A percentile compares a stretch with the other conserved stretches of the same genome.
Evolutionary conservation across 2,797 vertebrate species (phyloP).

Genomic region (Poeciliopsis turneri): DNA sequence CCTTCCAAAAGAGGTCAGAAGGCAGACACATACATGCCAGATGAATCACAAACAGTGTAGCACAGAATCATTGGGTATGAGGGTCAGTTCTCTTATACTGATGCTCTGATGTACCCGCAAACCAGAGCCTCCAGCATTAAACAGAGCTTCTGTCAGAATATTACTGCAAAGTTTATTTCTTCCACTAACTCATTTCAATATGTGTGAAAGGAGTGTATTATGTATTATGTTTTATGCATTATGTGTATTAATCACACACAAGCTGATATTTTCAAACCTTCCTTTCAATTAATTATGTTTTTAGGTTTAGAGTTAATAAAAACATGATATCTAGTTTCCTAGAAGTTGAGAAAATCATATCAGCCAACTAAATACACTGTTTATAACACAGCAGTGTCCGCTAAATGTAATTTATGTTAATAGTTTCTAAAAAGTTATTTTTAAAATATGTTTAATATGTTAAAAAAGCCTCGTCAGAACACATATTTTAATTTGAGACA

Average conservation of each 20-base stretch:
- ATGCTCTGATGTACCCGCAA: conserved; percentile 14
- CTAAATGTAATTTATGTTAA: background rate
- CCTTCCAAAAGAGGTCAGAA: conserved; percentile 72
- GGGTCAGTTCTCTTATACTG: conserved; percentile 39
- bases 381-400: background rate
- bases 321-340: background rate
- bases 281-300: background rate
- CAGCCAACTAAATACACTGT: background rate
- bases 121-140: conserved; percentile 31
- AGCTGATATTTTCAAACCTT: background rate
- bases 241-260: background rate
- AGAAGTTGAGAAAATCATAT: background rate
- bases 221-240: too few relatives aligned
- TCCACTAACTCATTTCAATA: background rate
- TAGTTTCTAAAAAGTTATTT: background rate
- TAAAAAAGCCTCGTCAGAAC: background rate
- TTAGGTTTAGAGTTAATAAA: background rate
- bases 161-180: background rate
- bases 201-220: background rate
- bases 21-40: conserved; percentile 52
- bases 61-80: conserved; percentile 49
- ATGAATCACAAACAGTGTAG: conserved; percentile 36
- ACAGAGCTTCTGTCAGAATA: conserved; percentile 13
- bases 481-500: background rate
- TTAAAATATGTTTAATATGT: background rate